Evolutionary conservation across 2,113 vertebrate species (phyloP), one percentile per base, ranked within the genome.

Genomic region (Candoia aspera): DNA sequence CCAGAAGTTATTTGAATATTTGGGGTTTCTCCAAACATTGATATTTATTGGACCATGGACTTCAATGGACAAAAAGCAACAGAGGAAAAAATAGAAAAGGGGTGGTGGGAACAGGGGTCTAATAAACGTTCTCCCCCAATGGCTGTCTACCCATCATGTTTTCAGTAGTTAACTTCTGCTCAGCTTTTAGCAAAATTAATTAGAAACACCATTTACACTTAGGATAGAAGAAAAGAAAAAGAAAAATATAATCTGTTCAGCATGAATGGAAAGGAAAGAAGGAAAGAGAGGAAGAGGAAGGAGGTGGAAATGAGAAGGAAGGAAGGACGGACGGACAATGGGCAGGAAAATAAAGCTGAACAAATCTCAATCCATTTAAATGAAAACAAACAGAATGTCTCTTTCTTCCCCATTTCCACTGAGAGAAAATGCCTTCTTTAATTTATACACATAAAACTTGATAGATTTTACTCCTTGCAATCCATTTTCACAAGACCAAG

Each of bases 161-260:
- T 87, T 84, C 33, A 24, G 23, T 24, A 3, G 54, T 86, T 2
- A 0, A 5, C 5, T 49, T 49, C 0, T 54, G 33, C 90, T 92
- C 54, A 86, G 62, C 13, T 86, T 88, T 73, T 90, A 93, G 84
- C 19, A 58, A 90, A 58, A 84, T 90, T 90, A 26, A 54, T 26
- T 4, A 12, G 33, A 54, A 23, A 59, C 19, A 42, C 19, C 33
- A 3, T 54, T 86, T 54, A 26, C 58, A 62, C 17, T 26, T 42
- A 6, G 8, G 49, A 73, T 33, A n/a, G 6, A 33, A 15, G 6
- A 68, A 33, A 68, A 6, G n/a, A n/a, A 73, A 13, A 73, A 33
- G 1, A 33, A 68, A 73, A 87, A 60, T 92, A 86, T 92, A 93
- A 87, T 90, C 89, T 92, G 84, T 87, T 91, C 6, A 0, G n/a